Conservation (phyloP, 2,113 vertebrate species). For the Seriola quinqueradiata region DNA sequence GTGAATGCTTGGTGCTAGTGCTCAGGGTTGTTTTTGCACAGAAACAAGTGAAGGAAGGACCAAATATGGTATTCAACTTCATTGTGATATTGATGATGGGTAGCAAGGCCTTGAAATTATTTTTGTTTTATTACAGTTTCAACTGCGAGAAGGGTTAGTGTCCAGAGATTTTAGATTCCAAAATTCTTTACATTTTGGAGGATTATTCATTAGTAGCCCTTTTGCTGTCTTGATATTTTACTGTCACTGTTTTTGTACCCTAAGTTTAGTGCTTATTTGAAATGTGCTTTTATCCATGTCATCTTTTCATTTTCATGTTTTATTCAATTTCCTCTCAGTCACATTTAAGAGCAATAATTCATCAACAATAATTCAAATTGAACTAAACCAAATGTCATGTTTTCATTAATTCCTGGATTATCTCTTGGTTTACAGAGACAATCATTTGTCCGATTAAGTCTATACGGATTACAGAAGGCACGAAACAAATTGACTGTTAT, state of each 20-base stretch:
- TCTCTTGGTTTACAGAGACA: slow-evolving; percentile 35
- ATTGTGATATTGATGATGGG: not conserved
- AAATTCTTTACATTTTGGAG: slow-evolving; percentile 10
- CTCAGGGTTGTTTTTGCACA: slow-evolving; percentile 61
- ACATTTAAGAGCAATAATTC: slow-evolving; percentile 5
- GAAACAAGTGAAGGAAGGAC: slow-evolving; percentile 53
- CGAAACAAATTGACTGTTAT: slow-evolving; percentile 4
- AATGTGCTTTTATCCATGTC: not conserved
- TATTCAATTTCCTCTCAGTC: not conserved
- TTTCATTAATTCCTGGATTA: slow-evolving; percentile 55
- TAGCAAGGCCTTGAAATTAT: slow-evolving; percentile 14
- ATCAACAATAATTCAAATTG: slow-evolving; percentile 45
- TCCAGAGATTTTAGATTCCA: not conserved
- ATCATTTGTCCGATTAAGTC: slow-evolving; percentile 51
- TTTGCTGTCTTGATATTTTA: not conserved
- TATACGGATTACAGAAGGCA: slow-evolving; percentile 21
- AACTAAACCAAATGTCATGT: slow-evolving; percentile 45
- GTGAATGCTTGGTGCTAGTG: slow-evolving; percentile 51
- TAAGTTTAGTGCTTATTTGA: no score
- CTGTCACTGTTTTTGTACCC: not conserved
- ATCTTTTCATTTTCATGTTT: not conserved
- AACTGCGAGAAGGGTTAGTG: slow-evolving; percentile 11
- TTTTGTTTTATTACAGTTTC: slow-evolving; percentile 19
- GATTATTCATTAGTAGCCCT: not conserved
- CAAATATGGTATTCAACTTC: slow-evolving; percentile 38